Percentiles rank a stretch among this genome's conserved stretches.
Evolutionary conservation across 2,113 vertebrate species (phyloP).

Genomic region (Columbina picui): DNA sequence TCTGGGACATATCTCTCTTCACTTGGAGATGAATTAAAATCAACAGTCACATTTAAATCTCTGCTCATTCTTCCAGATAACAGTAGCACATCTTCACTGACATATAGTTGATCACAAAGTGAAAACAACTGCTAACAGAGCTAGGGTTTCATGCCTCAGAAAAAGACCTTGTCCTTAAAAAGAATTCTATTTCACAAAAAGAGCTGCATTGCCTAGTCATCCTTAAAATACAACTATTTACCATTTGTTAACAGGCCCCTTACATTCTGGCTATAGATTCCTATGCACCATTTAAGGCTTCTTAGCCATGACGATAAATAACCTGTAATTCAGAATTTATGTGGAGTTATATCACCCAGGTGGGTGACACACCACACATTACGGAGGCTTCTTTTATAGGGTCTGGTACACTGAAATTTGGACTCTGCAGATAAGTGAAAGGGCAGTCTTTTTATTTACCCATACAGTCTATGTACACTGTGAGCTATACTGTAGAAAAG

Average conservation of each 20-base stretch:
- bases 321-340: not conserved
- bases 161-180: not conserved
- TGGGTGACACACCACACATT: not conserved
- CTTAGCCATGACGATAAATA: not conserved
- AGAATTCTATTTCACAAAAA: not conserved
- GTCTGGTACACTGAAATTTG: not conserved
- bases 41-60: not conserved
- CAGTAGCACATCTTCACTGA: not conserved
- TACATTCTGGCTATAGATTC: not conserved
- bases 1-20: conserved; percentile 1
- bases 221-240: not conserved
- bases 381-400: not conserved
- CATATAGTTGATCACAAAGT: not conserved
- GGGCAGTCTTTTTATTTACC: not conserved
- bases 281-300: not conserved
- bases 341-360: not conserved
- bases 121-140: not conserved
- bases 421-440: not conserved
- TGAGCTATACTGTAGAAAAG: not conserved
- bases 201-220: not conserved
- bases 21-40: conserved; percentile 24
- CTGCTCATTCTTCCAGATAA: not conserved
- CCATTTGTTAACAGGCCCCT: not conserved
- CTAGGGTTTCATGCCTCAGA: not conserved
- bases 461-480: not conserved